A percentile compares a stretch with the other conserved stretches of the same genome.
Conservation (phyloP, 1,140 invertebrate genomes). For the Theocolax elegans region DNA sequence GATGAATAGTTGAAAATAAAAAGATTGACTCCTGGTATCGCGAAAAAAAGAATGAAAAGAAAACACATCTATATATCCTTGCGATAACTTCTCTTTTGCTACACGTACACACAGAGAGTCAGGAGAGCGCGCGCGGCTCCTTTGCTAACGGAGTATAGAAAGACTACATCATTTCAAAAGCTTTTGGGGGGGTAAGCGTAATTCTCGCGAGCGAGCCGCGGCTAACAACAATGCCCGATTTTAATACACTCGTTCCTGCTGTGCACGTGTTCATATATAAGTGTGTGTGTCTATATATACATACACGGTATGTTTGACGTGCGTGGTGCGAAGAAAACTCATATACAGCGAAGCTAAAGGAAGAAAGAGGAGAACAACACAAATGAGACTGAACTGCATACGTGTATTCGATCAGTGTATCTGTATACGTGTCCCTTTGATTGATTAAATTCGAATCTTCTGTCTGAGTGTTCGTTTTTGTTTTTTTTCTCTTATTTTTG, state of each 20-base stretch:
- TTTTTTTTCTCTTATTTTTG: no score
- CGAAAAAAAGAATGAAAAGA: no score
- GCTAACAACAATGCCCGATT: conserved; percentile 48
- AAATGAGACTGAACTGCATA: background rate
- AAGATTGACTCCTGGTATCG: no score
- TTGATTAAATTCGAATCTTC: conserved; percentile 15
- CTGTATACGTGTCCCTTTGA: background rate
- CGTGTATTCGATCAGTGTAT: no score
- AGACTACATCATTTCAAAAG: conserved; percentile 46
- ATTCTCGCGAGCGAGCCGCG: conserved; percentile 34
- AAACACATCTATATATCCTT: background rate
- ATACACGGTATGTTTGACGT: conserved; percentile 42
- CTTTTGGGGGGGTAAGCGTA: conserved; percentile 33
- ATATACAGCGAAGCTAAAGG: no score
- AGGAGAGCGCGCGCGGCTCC: background rate
- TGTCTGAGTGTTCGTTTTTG: no score
- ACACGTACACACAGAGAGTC: background rate
- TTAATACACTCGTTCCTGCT: conserved; percentile 46
- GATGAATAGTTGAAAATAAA: no score
- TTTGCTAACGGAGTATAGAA: background rate
- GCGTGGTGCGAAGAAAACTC: conserved; percentile 47
- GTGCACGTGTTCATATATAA: no score
- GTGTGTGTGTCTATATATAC: no score
- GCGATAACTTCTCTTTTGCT: background rate
- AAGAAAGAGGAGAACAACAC: background rate